phyloP scores from a whole-genome alignment of 2,113 vertebrate genomes.

The Bettongia penicillata region DNA sequence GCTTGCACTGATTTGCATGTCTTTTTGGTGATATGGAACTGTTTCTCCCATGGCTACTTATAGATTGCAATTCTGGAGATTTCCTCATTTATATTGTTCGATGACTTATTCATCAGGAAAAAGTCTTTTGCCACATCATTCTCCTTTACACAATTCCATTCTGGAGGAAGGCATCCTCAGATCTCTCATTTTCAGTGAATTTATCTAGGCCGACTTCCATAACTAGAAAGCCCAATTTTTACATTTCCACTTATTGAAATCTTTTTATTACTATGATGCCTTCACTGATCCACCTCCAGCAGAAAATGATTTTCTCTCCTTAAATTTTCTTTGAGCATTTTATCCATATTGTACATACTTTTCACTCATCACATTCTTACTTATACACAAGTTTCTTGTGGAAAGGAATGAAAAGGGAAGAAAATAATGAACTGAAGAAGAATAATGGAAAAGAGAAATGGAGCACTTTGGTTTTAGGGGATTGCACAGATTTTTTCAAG shows the following conservation, averaged over 20 bases:
- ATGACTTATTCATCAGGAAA: not conserved
- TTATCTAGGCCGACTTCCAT: not conserved
- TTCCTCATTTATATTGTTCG: not conserved
- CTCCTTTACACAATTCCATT: not conserved
- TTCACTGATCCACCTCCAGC: not conserved
- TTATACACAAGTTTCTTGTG: not conserved
- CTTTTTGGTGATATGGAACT: not conserved
- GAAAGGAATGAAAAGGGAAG: not conserved
- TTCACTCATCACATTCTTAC: not conserved
- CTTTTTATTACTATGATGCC: not conserved
- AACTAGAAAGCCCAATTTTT: not conserved
- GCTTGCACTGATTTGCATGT: not conserved
- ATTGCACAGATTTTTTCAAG: conserved; percentile 37
- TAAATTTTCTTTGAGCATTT: not conserved
- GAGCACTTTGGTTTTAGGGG: conserved; percentile 34
- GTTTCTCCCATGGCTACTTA: not conserved
- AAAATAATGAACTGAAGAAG: not conserved
- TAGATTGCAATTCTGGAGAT: not conserved
- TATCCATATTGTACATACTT: not conserved
- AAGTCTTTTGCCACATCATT: not conserved
- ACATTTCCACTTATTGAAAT: not conserved
- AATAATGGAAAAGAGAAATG: conserved; percentile 5
- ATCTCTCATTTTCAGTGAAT: not conserved
- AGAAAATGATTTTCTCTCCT: not conserved
- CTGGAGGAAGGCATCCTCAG: not conserved